Evolutionary conservation across 2,888 invertebrate genomes (phyloP).

Genomic region (Cetonia aurata): DNA sequence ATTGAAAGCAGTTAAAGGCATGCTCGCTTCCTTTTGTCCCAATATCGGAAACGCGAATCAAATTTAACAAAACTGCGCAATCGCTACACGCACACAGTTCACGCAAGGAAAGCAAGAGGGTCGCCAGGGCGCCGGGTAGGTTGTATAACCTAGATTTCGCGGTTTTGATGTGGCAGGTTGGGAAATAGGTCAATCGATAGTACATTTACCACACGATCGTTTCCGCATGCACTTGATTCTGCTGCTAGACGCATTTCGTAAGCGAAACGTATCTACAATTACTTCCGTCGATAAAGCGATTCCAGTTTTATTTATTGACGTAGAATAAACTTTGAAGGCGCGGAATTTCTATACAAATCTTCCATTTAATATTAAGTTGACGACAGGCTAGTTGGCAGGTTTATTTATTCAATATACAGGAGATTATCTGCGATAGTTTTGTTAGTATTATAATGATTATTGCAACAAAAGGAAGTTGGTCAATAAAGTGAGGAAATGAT

Average conservation of each 20-base stretch:
- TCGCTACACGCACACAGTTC: background rate
- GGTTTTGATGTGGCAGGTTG: constrained; percentile 12
- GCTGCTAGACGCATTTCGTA: background rate
- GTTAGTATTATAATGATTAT: too few relatives aligned
- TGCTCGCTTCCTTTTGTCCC: background rate
- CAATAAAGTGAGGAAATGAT: too few relatives aligned
- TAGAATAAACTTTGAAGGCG: too few relatives aligned
- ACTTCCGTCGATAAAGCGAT: too few relatives aligned
- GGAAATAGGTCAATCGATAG: constrained; percentile 13
- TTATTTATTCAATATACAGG: too few relatives aligned
- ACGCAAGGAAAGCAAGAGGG: constrained; percentile 1
- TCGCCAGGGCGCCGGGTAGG: constrained; percentile 4
- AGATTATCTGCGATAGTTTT: too few relatives aligned
- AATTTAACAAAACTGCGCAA: constrained; percentile 2
- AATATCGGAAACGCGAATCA: constrained; percentile 9
- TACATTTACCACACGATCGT: background rate
- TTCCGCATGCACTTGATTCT: constrained; percentile 20
- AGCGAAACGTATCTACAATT: too few relatives aligned
- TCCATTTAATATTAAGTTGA: too few relatives aligned
- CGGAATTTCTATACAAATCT: too few relatives aligned
- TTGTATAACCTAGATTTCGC: constrained; percentile 6
- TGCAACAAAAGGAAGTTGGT: too few relatives aligned
- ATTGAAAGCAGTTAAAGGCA: constrained; percentile 9
- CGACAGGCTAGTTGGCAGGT: too few relatives aligned
- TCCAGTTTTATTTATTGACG: too few relatives aligned